Base-by-base conservation (phyloP, 2,888 invertebrate genomes). In the Nephrotoma guestfalica region DNA sequence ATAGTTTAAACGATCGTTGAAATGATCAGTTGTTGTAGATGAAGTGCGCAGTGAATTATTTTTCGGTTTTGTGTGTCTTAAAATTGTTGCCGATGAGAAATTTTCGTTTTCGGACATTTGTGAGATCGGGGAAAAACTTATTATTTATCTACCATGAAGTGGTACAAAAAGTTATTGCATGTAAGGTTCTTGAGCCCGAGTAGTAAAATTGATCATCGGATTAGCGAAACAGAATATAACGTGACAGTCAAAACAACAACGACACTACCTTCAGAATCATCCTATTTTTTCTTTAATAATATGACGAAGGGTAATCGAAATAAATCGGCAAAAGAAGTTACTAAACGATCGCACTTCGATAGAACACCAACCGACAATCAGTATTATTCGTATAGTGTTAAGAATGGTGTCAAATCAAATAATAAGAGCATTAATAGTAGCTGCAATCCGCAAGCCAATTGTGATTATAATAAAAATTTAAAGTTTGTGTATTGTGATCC, bases 141-240 rank as follows among this genome's bases (percentile, higher is more conserved):
- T 92, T 90, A 89, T 92, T 90, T 86, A 94, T 94, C 88, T 91
- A 92, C 89, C 92, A 94, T 93, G 94, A 93, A 91, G 90, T 94
- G 93, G 94, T 94, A 93, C 94, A 94, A 90, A 94, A 94, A 91
- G 92, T 93, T 92, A 93, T 94, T 92, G 92, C 92, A 87, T 92
- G 93, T 89, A 93, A 93, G 90, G 90, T 91, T 88, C 92, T 93
- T 87, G 93, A 94, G 89, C 90, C 92, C 43, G 88, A 89, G 87
- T 89, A 91, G 87, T 86, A 87, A 40, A 87, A 88, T 7, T 30
- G 30, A 9, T 71, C 30, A 18, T 30, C 71, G 30, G 71, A 18
- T 71, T 7, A 71, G 71, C 11, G 71, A 71, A 71, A 71, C 71
- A 71, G 71, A 71, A 30, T 30, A 30, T 71, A 71, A 71, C 11